These are phyloP conservation scores for Caenorhabditis sulstoni DNA, from an alignment of 2,888 invertebrate species.

Conservation along the genomic window DNA sequence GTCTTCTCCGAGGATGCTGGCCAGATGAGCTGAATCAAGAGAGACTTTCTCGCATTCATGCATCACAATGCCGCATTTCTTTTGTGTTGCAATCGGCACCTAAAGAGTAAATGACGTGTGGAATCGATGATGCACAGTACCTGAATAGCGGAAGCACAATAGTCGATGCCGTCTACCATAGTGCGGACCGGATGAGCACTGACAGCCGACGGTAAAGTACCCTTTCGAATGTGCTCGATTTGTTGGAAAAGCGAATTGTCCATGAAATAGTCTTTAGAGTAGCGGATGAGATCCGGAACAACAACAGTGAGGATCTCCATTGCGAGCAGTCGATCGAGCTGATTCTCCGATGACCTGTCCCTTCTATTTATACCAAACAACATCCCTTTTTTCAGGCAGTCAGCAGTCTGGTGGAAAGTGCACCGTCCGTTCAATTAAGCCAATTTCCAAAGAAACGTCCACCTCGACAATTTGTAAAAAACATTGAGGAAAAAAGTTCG, in stretches of 20 bases:
- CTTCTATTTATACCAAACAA: neutral
- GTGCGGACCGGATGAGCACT: constrained; percentile 51
- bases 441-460: neutral
- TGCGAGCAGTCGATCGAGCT: neutral
- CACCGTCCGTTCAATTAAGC: constrained; percentile 2
- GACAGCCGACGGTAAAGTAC: constrained; percentile 50
- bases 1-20: constrained; percentile 29
- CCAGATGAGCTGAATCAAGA: constrained; percentile 25
- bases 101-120: constrained; percentile 18
- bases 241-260: constrained; percentile 56
- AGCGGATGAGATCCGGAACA: constrained; percentile 52
- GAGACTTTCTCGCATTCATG: constrained; percentile 49
- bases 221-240: constrained; percentile 51
- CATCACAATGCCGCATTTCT: constrained; percentile 41
- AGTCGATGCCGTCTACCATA: constrained; percentile 57
- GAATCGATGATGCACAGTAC: constrained; percentile 14
- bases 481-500: neutral
- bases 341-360: neutral
- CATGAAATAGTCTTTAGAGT: constrained; percentile 45
- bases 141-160: constrained; percentile 53
- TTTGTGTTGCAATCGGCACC: constrained; percentile 52
- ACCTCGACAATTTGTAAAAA: constrained; percentile 1
- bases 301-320: constrained; percentile 62
- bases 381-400: too few relatives aligned
- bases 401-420: constrained; percentile 7